phyloP scores from a whole-genome alignment of 2,797 vertebrate species.

The Muscicapa comitata region DNA sequence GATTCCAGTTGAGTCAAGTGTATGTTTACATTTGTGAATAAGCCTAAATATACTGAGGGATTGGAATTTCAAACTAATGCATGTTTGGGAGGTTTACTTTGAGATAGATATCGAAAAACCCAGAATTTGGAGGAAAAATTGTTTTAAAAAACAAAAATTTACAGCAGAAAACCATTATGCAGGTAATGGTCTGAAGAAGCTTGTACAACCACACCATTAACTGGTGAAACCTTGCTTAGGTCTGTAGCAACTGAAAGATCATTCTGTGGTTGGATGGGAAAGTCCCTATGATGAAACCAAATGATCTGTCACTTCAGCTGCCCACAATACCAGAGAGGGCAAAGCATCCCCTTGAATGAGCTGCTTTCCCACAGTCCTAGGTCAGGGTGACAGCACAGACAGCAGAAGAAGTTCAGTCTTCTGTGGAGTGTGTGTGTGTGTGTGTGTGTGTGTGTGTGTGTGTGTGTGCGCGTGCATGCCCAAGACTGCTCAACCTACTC shows the following conservation, averaged over 20 bases:
- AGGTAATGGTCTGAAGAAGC: neutral
- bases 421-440: accelerated
- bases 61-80: neutral
- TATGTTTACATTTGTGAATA: neutral
- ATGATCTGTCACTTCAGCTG: neutral
- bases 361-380: neutral
- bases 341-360: neutral
- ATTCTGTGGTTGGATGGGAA: neutral
- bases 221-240: neutral
- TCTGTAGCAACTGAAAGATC: neutral
- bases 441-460: accelerated
- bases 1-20: neutral
- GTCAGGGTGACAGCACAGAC: neutral
- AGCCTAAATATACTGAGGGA: neutral
- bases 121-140: neutral
- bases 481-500: neutral
- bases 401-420: neutral
- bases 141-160: neutral
- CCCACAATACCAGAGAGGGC: neutral
- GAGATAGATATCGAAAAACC: neutral
- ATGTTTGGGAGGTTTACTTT: neutral
- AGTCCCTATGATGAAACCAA: neutral
- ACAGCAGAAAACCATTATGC: neutral
- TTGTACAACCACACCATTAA: neutral
- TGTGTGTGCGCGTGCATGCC: accelerated